These are phyloP conservation scores for Gallinago stenura DNA, from an alignment of 2,797 vertebrate species.

Conservation along the genomic window DNA sequence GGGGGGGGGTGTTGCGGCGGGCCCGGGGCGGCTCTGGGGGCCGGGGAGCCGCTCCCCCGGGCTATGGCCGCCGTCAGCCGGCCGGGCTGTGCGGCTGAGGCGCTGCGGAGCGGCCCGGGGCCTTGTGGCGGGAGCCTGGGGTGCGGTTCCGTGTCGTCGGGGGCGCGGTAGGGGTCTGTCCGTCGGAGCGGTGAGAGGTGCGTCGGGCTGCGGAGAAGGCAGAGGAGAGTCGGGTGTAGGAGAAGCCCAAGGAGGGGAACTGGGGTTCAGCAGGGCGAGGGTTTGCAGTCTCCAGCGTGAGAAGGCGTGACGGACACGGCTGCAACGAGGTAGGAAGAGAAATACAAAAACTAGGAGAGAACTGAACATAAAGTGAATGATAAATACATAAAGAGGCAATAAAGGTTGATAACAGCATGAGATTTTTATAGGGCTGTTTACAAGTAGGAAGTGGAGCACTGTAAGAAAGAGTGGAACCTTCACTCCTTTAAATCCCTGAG, in stretches of 20 bases:
- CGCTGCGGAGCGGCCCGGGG: background rate
- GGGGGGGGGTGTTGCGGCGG: background rate
- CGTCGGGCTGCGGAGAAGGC: accelerated
- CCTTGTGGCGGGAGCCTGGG: accelerated
- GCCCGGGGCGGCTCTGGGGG: background rate
- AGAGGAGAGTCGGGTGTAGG: accelerated
- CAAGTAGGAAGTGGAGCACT: background rate
- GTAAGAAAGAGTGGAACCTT: background rate
- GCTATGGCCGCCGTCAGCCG: background rate
- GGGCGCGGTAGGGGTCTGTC: background rate
- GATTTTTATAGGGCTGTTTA: background rate
- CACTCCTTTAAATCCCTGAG: background rate
- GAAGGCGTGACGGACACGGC: background rate
- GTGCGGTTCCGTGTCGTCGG: background rate
- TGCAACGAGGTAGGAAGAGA: background rate
- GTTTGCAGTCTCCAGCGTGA: background rate
- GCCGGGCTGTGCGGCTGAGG: background rate
- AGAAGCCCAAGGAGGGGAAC: background rate
- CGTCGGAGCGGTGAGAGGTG: background rate
- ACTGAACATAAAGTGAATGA: background rate
- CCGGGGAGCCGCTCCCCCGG: background rate
- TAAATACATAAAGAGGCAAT: background rate
- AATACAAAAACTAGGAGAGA: background rate
- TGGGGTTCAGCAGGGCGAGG: background rate
- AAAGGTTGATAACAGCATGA: background rate